phyloP scores from a whole-genome alignment of 2,888 invertebrate species.

The Heliconius ethilla region DNA sequence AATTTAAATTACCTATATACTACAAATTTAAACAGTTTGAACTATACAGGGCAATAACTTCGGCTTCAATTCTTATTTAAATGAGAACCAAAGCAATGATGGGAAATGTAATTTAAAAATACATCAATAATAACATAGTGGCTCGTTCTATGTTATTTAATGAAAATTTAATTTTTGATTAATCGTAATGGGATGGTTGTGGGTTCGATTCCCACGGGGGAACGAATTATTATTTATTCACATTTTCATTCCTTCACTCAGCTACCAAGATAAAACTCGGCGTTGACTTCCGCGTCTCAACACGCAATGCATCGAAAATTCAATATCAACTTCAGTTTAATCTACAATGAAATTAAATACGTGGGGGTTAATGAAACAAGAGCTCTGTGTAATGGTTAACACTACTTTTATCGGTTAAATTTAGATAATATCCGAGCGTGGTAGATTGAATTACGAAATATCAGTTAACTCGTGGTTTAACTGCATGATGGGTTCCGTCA shows the following conservation, averaged over 20 bases:
- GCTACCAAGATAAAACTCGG: not conserved
- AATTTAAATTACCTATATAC: not conserved
- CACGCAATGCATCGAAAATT: not conserved
- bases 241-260: not conserved
- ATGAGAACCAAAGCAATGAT: not conserved
- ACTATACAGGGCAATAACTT: not conserved
- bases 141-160: not conserved
- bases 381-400: slow-evolving; percentile 46
- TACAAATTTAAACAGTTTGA: not conserved
- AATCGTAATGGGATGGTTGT: too few species aligned
- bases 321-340: not conserved
- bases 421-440: slow-evolving; percentile 38
- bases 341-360: slow-evolving; percentile 35
- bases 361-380: slow-evolving; percentile 39
- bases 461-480: slow-evolving; percentile 28
- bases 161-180: not conserved
- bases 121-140: not conserved
- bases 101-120: not conserved
- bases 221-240: too few species aligned
- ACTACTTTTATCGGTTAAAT: slow-evolving; percentile 42
- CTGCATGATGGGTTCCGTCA: slow-evolving; percentile 7
- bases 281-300: not conserved
- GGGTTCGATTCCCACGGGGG: too few species aligned
- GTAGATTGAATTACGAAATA: slow-evolving; percentile 36
- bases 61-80: not conserved